Percentiles rank a stretch among this genome's conserved stretches.
Evolutionary conservation across 2,888 invertebrate genomes (phyloP).

Genomic region (Chamaedrilus cognettii): DNA sequence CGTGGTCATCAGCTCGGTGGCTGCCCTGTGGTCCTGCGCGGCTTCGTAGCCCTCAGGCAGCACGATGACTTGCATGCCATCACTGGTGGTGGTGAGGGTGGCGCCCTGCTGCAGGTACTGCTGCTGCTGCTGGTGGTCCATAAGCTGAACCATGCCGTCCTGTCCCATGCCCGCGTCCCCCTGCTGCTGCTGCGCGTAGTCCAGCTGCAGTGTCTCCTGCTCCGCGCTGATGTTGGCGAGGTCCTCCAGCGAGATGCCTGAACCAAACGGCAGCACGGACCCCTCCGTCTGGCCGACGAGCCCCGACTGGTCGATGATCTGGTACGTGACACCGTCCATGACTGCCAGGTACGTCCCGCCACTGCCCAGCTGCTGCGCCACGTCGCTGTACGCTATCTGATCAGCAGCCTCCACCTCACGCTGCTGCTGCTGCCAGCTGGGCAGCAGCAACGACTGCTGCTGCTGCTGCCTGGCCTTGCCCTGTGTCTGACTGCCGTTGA

Average conservation of each 20-base stretch:
- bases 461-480: slow-evolving; percentile 5
- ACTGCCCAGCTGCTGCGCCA: slow-evolving; percentile 8
- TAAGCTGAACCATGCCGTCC: not conserved
- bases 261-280: not conserved
- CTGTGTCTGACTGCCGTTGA: not conserved
- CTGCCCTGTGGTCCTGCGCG: not conserved
- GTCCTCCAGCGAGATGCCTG: slow-evolving; percentile 23
- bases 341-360: slow-evolving; percentile 25
- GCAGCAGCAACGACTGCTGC: slow-evolving; percentile 3
- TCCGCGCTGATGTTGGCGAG: slow-evolving; percentile 23
- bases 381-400: not conserved
- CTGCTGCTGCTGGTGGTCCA: not conserved
- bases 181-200: not conserved
- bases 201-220: slow-evolving; percentile 10
- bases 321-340: slow-evolving; percentile 19
- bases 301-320: slow-evolving; percentile 9
- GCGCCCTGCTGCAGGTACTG: slow-evolving; percentile 5
- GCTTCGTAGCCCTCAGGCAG: slow-evolving; percentile 4
- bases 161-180: not conserved
- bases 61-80: slow-evolving; percentile 22
- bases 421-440: slow-evolving; percentile 5
- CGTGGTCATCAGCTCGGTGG: not conserved
- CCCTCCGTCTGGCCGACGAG: not conserved
- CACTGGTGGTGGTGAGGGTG: slow-evolving; percentile 1
- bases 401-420: not conserved